Evolutionary conservation across 2,888 invertebrate species (phyloP), one percentile per base, ranked within the genome.

Genomic region (Frankliniella fusca): DNA sequence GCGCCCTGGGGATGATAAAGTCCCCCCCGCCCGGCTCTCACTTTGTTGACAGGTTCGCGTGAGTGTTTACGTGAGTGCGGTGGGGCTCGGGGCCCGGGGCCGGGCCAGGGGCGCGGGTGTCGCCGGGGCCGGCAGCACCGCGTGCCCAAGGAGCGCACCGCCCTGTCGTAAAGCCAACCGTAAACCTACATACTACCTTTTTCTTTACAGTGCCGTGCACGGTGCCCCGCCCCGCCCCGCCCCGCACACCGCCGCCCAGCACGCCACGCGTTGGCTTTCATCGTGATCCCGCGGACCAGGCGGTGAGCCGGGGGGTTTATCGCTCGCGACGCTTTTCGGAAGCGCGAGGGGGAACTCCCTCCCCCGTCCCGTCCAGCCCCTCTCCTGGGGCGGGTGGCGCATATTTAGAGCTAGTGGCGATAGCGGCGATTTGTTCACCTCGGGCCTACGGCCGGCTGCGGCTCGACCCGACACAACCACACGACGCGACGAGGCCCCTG

Each of bases 31-130:
- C n/a, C 38, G 3, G 38, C 38, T 2, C 61, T 61, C 61, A 61
- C 61, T 61, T 61, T 15, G 15, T 61, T 61, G 61, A 61, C 61
- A 61, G 61, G 61, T 61, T 61, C 61, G 61, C 61, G 61, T 61
- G 61, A 61, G 61, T 61, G 61, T 61, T 61, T 61, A 61, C 61
- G 61, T 61, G 61, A 61, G 61, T 61, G 61, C 18, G 61, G 61
- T 18, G 38, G 38, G 38, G 38, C 20, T 5, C 61, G 0, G 15
- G 61, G 61, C 61, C 61, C 54, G n/a, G n/a, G 61, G 15, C 61
- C 15, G 61, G 61, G 18, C 54, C 15, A 18, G 61, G 61, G 15
- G 10, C 10, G 54, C 54, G 54, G 54, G 15, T 9, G 54, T 10
- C 15, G 54, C 54, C 54, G 54, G 7, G 54, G 15, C 54, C 54